Evolutionary conservation across 2,888 invertebrate genomes (phyloP), one percentile per base, ranked within the genome.

Genomic region (Harpalus rubripes): DNA sequence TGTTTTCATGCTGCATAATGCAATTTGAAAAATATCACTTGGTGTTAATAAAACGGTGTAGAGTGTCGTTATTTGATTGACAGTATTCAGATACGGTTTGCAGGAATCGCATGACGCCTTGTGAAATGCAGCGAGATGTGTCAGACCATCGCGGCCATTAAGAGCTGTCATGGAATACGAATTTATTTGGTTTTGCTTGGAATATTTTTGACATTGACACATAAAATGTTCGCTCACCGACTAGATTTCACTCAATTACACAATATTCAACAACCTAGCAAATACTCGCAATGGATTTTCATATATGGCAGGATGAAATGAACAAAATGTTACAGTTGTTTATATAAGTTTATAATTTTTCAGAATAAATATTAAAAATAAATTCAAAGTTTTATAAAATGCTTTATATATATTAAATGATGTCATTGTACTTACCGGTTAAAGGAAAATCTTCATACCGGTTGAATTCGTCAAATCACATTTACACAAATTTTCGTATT

Each of bases 21-120:
- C 78, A 78, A 58, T 78, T 58, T 78, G 76, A 76, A 78, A 78
- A 78, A 78, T 78, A 78, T 78, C 58, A 18, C 10, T 56, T 15
- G 58, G 32, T 56, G 58, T 44, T 78, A 26, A 78, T 58, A 78
- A 58, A 78, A 78, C 52, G 22, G 41, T 8, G 72, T 41, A 10
- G 12, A 44, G 26, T 44, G 22, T 8, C 44, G 41, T 15, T 12
- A 44, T 74, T 74, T 74, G 74, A 74, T 74, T 44, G 74, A 74
- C 74, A 74, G 74, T 52, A 74, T 74, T 16, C 74, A 52, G 74
- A 74, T 41, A 74, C 44, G 74, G 5, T 16, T 32, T 15, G 10
- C 74, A 12, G 7, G 15, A n/a, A 26, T 65, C 32, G 32, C 8
- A 15, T 65, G 65, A 65, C 32, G 12, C 26, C 26, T 32, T 32